A percentile compares a stretch with the other conserved stretches of the same genome.
Evolutionary conservation across 2,113 vertebrate species (phyloP).

Genomic region (Xiphophorus couchianus): DNA sequence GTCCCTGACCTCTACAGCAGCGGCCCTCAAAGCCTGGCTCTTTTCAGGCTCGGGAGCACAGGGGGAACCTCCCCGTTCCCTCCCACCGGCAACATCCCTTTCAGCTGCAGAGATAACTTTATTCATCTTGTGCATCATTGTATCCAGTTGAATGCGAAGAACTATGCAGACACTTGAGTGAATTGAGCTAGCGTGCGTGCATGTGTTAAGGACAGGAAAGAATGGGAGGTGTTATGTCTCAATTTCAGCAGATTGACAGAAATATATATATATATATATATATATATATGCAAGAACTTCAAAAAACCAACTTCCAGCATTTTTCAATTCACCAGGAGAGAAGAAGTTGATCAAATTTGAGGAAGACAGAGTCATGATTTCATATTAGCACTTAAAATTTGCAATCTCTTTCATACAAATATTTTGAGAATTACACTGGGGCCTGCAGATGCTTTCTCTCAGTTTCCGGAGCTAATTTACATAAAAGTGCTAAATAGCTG

Average conservation of each 20-base stretch:
- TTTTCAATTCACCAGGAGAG: conserved; percentile 17
- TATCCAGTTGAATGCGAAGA: conserved; percentile 96
- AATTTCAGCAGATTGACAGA: conserved; percentile 82
- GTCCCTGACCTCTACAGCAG: conserved; percentile 94
- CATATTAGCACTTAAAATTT: conserved; percentile 34
- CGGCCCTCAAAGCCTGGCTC: conserved; percentile 88
- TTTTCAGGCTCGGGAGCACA: conserved; percentile 84
- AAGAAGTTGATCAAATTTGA: conserved; percentile 29
- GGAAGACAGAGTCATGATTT: conserved; percentile 34
- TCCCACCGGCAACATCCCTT: conserved; percentile 96
- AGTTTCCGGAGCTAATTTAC: conserved; percentile 43
- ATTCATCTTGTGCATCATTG: conserved; percentile 99
- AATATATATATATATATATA: conserved; percentile 16
- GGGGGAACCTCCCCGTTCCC: conserved; percentile 89
- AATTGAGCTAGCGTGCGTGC: conserved; percentile 83
- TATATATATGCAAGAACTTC: conserved; percentile 41
- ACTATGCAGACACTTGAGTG: conserved; percentile 87
- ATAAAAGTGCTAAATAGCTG: conserved; percentile 47
- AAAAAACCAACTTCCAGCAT: conserved; percentile 19
- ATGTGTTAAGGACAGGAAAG: conserved; percentile 67
- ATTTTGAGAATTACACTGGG: conserved; percentile 36
- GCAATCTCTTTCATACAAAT: conserved; percentile 27
- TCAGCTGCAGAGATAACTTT: conserved; percentile 98
- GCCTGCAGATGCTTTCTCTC: conserved; percentile 28
- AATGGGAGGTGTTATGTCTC: conserved; percentile 86